phyloP scores from a whole-genome alignment of 2,888 invertebrate species.

The Pedicia rivosa region DNA sequence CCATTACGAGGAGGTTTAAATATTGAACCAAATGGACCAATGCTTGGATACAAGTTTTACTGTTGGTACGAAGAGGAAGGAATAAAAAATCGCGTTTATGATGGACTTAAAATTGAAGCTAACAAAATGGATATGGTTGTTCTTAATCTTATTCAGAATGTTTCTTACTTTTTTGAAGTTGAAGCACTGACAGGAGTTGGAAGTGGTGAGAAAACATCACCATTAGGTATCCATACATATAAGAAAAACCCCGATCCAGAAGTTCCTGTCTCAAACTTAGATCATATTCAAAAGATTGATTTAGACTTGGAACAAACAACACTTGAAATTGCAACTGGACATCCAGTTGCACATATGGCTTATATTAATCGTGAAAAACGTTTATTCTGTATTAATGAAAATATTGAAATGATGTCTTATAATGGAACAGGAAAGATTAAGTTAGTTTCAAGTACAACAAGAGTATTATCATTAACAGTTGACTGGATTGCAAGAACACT shows the following conservation, averaged over 20 bases:
- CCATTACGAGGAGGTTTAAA: constrained; percentile 18
- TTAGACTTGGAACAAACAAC: constrained; percentile 50
- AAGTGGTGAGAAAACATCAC: constrained; percentile 50
- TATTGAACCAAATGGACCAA: constrained; percentile 52
- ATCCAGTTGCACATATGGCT: constrained; percentile 47
- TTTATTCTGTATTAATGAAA: constrained; percentile 63
- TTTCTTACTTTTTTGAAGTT: constrained; percentile 54
- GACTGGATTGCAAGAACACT: constrained; percentile 80
- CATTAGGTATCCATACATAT: constrained; percentile 47
- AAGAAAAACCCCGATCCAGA: constrained; percentile 63
- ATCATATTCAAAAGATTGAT: constrained; percentile 58
- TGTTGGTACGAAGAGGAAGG: constrained; percentile 44
- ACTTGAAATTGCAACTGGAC: constrained; percentile 44
- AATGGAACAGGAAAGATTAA: constrained; percentile 29
- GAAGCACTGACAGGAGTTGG: constrained; percentile 68
- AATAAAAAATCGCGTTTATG: constrained; percentile 35
- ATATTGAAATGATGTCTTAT: too few relatives aligned
- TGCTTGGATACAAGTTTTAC: constrained; percentile 44
- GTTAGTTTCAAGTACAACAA: constrained; percentile 39
- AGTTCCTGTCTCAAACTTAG: constrained; percentile 54
- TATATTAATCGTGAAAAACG: constrained; percentile 53
- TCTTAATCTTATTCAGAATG: constrained; percentile 38
- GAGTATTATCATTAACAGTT: constrained; percentile 49
- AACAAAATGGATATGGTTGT: constrained; percentile 32
- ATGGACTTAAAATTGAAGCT: constrained; percentile 19